Evolutionary conservation across 2,888 invertebrate genomes (phyloP).

Genomic region (Polyommatus icarus): DNA sequence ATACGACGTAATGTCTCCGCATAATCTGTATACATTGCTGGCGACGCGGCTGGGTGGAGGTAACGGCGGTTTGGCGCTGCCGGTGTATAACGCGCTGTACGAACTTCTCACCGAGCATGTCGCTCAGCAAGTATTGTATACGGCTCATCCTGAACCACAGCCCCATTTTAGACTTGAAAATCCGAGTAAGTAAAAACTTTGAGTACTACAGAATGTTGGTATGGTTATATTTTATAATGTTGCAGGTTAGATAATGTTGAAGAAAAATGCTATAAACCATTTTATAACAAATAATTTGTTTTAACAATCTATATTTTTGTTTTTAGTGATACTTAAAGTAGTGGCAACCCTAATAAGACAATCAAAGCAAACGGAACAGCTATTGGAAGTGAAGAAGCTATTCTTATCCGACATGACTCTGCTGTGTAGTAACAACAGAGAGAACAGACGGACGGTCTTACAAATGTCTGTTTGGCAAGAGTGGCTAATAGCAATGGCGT

Average conservation of each 20-base stretch:
- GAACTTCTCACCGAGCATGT: constrained; percentile 99
- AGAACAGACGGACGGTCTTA: constrained; percentile 97
- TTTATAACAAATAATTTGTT: no score
- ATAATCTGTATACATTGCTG: constrained; percentile 98
- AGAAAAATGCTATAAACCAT: no score
- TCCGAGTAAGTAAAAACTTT: constrained; percentile 86
- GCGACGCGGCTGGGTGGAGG: constrained; percentile 88
- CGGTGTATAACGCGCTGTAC: constrained; percentile 98
- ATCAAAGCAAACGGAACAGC: constrained; percentile 95
- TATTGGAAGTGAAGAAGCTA: constrained; percentile 95
- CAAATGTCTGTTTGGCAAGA: constrained; percentile 99
- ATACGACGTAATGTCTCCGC: constrained; percentile 99
- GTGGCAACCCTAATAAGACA: constrained; percentile 98
- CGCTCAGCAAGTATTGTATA: constrained; percentile 95
- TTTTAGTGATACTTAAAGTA: constrained; percentile 97
- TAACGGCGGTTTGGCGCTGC: constrained; percentile 93
- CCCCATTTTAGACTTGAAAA: constrained; percentile 97
- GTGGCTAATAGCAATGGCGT: constrained; percentile 99
- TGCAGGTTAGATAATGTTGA: no score
- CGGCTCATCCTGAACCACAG: constrained; percentile 97
- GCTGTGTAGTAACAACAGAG: constrained; percentile 97
- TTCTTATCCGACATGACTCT: constrained; percentile 99
- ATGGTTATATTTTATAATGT: no score
- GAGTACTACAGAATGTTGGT: neutral
- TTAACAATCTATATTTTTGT: neutral